Percentiles rank a stretch among this genome's conserved stretches.
Conservation (phyloP, 1,140 invertebrate genomes). For the Pygmarrhopalites habei region DNA sequence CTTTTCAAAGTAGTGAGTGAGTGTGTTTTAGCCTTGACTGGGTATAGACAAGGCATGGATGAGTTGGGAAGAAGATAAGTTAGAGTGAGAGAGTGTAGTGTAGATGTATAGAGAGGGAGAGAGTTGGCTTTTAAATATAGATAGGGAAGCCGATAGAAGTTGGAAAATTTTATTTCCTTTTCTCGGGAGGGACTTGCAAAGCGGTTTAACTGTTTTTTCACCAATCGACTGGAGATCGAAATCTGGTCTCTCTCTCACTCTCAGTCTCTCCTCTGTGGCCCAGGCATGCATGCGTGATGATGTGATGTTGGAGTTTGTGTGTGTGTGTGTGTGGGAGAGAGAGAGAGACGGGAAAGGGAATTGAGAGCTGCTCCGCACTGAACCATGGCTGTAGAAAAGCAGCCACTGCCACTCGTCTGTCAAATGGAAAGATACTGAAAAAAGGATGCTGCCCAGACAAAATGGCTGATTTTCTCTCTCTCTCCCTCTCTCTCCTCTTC, state of each 20-base stretch:
- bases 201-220: slow-evolving; percentile 21
- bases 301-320: not conserved
- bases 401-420: not conserved
- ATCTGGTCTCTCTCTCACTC: slow-evolving; percentile 1
- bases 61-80: too few species aligned
- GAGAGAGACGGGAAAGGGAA: not conserved
- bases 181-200: slow-evolving; percentile 22
- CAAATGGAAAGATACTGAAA: not conserved
- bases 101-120: too few species aligned
- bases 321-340: not conserved
- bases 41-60: too few species aligned
- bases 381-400: not conserved
- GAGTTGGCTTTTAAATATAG: too few species aligned
- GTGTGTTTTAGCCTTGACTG: too few species aligned
- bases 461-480: slow-evolving; percentile 3
- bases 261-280: too few species aligned
- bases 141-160: too few species aligned
- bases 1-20: too few species aligned
- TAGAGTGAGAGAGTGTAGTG: too few species aligned
- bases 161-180: slow-evolving; percentile 26
- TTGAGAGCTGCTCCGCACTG: not conserved
- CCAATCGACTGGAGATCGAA: slow-evolving; percentile 19
- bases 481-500: not conserved
- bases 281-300: slow-evolving; percentile 3
- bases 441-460: not conserved